Base-by-base conservation (phyloP, 30 jellyfish, hydroid and myxozoan species). In the Mastigias papua region DNA sequence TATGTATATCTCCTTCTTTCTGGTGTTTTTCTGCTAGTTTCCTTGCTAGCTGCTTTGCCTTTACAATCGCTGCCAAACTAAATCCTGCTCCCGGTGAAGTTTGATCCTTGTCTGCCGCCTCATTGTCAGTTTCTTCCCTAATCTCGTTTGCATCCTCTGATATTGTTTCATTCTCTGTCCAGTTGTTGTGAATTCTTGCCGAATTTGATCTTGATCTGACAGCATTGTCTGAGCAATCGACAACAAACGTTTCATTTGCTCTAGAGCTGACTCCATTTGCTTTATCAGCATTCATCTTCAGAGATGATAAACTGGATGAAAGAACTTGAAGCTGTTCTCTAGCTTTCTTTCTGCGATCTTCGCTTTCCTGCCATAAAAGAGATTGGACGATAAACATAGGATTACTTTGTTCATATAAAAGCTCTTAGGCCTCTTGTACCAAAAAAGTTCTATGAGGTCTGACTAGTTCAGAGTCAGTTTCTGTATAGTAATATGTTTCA, bases 21-120 rank as follows among this genome's bases (percentile, higher is more conserved):
- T 70, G 80, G 67, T 92, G 98, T 32, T 78, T 84, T 32, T 86
- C 96, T 8, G 94, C 89, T 23, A 92, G 91, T 71, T 46, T 62
- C 58, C 66, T 80, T 8, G 88, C 91, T 25, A 88, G 26, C 34
- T 72, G 82, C 42, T 48, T 60, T 22, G 91, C 91, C 27, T 79
- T 78, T 68, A 88, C 88, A 20, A 85, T 35, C 0, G 94, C 94
- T 26, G 76, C 69, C 0, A 82, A 1, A 6, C 85, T 73, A 25
- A 82, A 33, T 0, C 58, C 34, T 17, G 32, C n/a, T 63, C 60
- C 49, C 5, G 61, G 1, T 3, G 34, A 5, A 10, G 21, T 17
- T 11, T 78, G 50, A 10, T 62, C 48, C 78, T 33, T 31, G 68
- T 58, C 62, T 46, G 11, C 76, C 1, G 81, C 82, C 30, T 65